A percentile compares a stretch with the other conserved stretches of the same genome.
These are phyloP conservation scores for Sorex maritimensis DNA, from an alignment of 2,797 vertebrate genomes.

Conservation along the genomic window DNA sequence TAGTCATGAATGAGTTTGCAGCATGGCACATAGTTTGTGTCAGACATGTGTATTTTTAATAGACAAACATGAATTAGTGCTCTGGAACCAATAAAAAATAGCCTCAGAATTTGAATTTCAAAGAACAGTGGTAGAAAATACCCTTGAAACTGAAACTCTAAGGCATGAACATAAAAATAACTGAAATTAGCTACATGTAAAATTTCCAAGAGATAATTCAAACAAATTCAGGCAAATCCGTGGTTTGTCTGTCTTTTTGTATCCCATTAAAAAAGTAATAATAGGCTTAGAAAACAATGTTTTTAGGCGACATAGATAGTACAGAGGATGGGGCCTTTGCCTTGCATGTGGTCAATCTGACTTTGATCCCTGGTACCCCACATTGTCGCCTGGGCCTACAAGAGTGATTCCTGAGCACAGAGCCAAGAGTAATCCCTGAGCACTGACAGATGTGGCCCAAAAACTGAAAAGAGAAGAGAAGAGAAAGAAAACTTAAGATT, in stretches of 20 bases:
- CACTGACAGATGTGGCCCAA: too few species aligned
- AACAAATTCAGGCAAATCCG: not conserved
- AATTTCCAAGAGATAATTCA: slow-evolving; percentile 76
- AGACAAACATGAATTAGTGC: slow-evolving; percentile 76
- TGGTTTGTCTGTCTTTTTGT: slow-evolving; percentile 11
- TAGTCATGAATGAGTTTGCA: slow-evolving; percentile 38
- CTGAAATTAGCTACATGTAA: slow-evolving; percentile 67
- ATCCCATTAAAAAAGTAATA: slow-evolving; percentile 12
- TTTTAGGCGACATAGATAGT: too few species aligned
- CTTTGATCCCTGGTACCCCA: too few species aligned
- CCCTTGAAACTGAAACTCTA: slow-evolving; percentile 78
- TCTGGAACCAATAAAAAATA: slow-evolving; percentile 68
- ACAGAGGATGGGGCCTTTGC: too few species aligned
- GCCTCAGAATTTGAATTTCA: slow-evolving; percentile 83
- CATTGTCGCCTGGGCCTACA: too few species aligned
- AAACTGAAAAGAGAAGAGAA: too few species aligned
- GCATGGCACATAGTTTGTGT: not conserved
- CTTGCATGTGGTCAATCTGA: too few species aligned
- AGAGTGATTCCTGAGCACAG: too few species aligned
- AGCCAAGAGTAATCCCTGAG: too few species aligned
- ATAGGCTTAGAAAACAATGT: not conserved
- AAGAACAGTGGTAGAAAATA: slow-evolving; percentile 81
- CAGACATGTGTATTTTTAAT: slow-evolving; percentile 58
- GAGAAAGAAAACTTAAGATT: not conserved
- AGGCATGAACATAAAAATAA: slow-evolving; percentile 72